A percentile compares a stretch with the other conserved stretches of the same genome.
phyloP scores from a whole-genome alignment of 2,113 vertebrate genomes.

The Oophaga pumilio region DNA sequence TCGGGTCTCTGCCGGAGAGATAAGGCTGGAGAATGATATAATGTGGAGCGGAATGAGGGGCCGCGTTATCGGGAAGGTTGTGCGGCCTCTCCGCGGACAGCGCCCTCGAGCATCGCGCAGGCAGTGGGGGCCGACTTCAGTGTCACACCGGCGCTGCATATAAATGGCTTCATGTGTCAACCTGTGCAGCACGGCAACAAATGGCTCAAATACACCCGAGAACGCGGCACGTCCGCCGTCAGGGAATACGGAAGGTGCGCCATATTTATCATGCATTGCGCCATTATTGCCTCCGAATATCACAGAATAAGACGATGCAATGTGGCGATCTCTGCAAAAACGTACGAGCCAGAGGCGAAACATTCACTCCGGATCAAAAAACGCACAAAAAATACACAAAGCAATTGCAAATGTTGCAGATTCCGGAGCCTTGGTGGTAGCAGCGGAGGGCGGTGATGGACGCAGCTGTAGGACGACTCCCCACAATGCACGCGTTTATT shows the following conservation, averaged over 20 bases:
- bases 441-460: too few relatives aligned
- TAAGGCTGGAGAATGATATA: constrained; percentile 23
- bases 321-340: too few relatives aligned
- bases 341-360: too few relatives aligned
- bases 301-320: too few relatives aligned
- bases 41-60: constrained; percentile 14
- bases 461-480: too few relatives aligned
- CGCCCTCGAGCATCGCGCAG: background rate
- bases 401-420: too few relatives aligned
- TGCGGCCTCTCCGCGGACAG: constrained; percentile 21
- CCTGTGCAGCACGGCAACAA: background rate
- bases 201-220: background rate
- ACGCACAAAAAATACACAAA: background rate
- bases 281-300: background rate
- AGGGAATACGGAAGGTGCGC: background rate
- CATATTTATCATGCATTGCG: background rate
- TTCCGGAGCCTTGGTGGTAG: too few relatives aligned
- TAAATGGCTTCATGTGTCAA: background rate
- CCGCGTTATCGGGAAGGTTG: constrained; percentile 40
- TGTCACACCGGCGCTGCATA: background rate
- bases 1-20: constrained; percentile 38
- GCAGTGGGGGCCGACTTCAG: background rate
- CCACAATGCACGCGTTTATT: too few relatives aligned
- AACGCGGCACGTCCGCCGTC: background rate
- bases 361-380: background rate